Conservation (phyloP, 2,797 vertebrate genomes). For the Onychomys torridus region DNA sequence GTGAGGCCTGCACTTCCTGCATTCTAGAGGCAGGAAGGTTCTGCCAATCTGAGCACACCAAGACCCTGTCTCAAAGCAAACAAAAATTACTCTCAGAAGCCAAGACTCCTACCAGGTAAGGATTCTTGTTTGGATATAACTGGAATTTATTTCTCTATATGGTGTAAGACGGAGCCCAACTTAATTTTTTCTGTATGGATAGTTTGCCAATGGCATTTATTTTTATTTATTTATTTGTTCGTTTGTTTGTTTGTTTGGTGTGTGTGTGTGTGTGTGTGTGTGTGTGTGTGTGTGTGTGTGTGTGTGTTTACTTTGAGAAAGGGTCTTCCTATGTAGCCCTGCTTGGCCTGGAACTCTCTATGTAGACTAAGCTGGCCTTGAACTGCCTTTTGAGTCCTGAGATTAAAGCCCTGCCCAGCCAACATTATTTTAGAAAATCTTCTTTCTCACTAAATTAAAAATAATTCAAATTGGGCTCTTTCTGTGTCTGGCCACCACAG, state of each 20-base stretch:
- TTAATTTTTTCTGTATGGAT: constrained; percentile 10
- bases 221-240: neutral
- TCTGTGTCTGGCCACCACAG: neutral
- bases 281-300: no score
- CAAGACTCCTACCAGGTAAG: neutral
- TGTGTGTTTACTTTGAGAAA: neutral
- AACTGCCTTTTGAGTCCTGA: neutral
- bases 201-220: neutral
- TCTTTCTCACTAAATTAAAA: constrained; percentile 19
- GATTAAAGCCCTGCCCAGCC: neutral
- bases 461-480: neutral
- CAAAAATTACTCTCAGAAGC: neutral
- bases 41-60: neutral
- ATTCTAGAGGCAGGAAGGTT: neutral
- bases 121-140: neutral
- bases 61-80: neutral
- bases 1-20: neutral
- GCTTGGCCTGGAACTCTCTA: neutral
- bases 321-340: neutral
- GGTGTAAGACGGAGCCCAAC: neutral
- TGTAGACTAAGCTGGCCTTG: neutral
- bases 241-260: no score
- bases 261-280: no score
- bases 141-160: constrained; percentile 11
- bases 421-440: neutral